Evolutionary conservation across 2,797 vertebrate genomes (phyloP).

Genomic region (Hippoglossus hippoglossus): DNA sequence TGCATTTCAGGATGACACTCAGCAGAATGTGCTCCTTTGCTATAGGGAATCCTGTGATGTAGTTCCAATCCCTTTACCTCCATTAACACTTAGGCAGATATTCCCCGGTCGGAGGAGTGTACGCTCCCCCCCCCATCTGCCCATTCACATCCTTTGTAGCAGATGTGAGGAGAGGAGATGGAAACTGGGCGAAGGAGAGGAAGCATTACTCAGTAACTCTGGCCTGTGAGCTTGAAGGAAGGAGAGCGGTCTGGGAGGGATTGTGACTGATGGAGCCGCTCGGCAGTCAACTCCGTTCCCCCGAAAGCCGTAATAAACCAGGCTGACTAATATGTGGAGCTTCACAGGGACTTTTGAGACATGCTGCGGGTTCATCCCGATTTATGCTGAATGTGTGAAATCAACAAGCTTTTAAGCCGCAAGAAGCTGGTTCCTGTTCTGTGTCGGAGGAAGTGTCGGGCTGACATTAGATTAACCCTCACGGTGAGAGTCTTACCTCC

Average conservation of each 20-base stretch:
- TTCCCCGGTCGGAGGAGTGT: slow-evolving; percentile 15
- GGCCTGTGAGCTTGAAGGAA: slow-evolving; percentile 49
- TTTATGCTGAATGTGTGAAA: slow-evolving; percentile 62
- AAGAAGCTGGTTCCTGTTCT: slow-evolving; percentile 29
- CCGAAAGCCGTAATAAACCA: slow-evolving; percentile 55
- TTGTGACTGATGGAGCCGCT: slow-evolving; percentile 61
- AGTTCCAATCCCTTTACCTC: slow-evolving; percentile 12
- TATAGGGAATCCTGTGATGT: neutral
- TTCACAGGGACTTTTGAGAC: slow-evolving; percentile 53
- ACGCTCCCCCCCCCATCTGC: slow-evolving; percentile 26
- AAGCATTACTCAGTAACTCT: slow-evolving; percentile 34
- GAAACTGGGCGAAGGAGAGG: neutral
- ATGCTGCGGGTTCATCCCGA: slow-evolving; percentile 50
- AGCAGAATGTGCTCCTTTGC: neutral
- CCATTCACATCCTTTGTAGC: slow-evolving; percentile 27
- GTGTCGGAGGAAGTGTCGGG: slow-evolving; percentile 41
- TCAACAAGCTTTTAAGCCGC: slow-evolving; percentile 65
- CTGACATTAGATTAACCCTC: slow-evolving; percentile 44
- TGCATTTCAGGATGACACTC: neutral
- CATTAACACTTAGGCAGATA: slow-evolving; percentile 18
- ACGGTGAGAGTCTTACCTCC: slow-evolving; percentile 35
- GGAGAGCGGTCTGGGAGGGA: slow-evolving; percentile 34
- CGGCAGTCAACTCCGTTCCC: slow-evolving; percentile 29
- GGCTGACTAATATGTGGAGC: slow-evolving; percentile 56
- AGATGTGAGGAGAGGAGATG: neutral